Base-by-base conservation (phyloP, 2,888 invertebrate species). In the Protophormia terraenovae region DNA sequence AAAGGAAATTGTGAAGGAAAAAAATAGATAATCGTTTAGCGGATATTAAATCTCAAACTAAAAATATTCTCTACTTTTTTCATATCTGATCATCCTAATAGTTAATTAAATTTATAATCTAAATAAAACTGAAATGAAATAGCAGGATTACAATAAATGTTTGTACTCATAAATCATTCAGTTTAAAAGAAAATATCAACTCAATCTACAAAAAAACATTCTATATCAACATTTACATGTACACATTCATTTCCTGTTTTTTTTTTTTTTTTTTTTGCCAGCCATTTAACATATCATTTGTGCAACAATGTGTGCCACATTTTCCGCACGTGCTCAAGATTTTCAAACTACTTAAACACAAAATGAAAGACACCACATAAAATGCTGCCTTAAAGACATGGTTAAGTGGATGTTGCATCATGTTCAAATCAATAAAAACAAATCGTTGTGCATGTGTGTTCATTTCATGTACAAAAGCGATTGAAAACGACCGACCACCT, bases 361-460 rank as follows among this genome's bases (percentile, higher is more conserved):
- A 1, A 14, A 2, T 14, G 24, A 12, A 58, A 32, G 32, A 14
- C 32, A 67, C 47, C 47, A 29, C 35, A 62, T n/a, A 35, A 60
- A 60, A 24, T 73, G 60, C 35, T 62, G 73, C 45, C 60, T 50
- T 62, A 14, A 62, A 75, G 60, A 75, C 47, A 45, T 77, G 32
- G 27, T 50, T 66, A 55, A 72, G 64, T 47, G 64, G 32, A 45
- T 55, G 64, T 80, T 80, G 64, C 72, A 80, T 80, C 72, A 80
- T 80, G 79, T 80, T 55, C 16, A 53, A 72, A 72, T 80, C 79
- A 72, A 72, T 72, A 55, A 55, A 62, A 71, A 72, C 55, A 66
- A 80, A 66, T 72, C 10, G 72, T 32, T 71, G 35, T 64, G 32
- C 29, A 64, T 80, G 53, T 64, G 50, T 64, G 53, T 69, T 45